Percentiles rank a stretch among this genome's conserved stretches.
phyloP scores from a whole-genome alignment of 2,797 vertebrate genomes.

The Ceryle rudis region DNA sequence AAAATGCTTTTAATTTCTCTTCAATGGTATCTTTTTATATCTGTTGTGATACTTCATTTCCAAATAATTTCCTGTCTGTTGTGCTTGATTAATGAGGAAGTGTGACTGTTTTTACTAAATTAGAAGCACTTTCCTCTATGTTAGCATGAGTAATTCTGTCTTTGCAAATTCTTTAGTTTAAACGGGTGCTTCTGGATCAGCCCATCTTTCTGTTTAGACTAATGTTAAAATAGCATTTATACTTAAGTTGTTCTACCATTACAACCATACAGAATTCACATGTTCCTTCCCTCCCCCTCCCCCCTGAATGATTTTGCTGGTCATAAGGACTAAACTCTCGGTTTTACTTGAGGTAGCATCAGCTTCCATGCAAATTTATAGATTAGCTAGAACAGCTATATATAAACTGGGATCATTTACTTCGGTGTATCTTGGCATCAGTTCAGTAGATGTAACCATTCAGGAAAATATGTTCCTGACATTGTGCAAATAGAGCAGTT shows the following conservation, averaged over 20 bases:
- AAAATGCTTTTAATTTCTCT: background rate
- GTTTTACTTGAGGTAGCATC: background rate
- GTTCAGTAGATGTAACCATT: background rate
- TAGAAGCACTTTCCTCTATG: background rate
- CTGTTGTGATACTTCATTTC: background rate
- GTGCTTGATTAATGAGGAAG: background rate
- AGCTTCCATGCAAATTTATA: background rate
- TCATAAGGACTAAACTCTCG: background rate
- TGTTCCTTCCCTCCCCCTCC: fast-evolving
- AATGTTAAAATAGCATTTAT: background rate
- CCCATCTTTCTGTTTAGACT: background rate
- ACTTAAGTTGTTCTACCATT: background rate
- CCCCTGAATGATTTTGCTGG: background rate
- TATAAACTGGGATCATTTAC: background rate
- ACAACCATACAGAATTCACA: fast-evolving
- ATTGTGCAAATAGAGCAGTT: background rate
- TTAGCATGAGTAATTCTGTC: background rate
- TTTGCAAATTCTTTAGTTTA: background rate
- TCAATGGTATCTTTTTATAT: background rate
- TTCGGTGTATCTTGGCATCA: background rate
- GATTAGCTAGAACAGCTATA: background rate
- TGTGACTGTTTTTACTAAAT: background rate
- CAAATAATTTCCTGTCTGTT: background rate
- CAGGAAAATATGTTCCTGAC: background rate
- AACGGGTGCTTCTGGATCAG: background rate